A percentile compares a stretch with the other conserved stretches of the same genome.
Evolutionary conservation across 2,113 vertebrate species (phyloP).

Genomic region (Hepsetus odoe): DNA sequence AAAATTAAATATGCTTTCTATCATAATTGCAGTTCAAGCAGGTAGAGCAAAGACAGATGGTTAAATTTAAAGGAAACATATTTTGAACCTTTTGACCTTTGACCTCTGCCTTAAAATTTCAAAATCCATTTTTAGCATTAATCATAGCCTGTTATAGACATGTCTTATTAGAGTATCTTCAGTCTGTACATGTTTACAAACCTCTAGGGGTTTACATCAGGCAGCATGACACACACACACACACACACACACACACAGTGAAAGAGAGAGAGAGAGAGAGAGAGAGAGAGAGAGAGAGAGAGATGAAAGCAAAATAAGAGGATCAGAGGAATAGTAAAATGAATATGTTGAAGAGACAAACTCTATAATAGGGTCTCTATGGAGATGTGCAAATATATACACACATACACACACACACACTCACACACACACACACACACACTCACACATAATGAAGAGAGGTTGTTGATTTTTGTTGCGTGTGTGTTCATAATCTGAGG

Average conservation of each 20-base stretch:
- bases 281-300: not conserved
- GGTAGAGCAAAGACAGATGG: too few species aligned
- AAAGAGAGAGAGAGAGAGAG: not conserved
- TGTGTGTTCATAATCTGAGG: conserved; percentile 16
- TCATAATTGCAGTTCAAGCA: too few species aligned
- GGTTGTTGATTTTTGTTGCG: conserved; percentile 27
- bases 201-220: conserved; percentile 25
- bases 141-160: not conserved
- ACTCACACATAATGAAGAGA: not conserved
- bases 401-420: not conserved
- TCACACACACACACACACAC: conserved; percentile 3
- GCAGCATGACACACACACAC: not conserved
- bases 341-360: not conserved
- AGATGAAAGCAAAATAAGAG: conserved; percentile 39
- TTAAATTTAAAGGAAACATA: too few species aligned
- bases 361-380: not conserved
- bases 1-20: too few species aligned
- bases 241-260: not conserved
- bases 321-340: conserved; percentile 35
- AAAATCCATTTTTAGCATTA: conserved; percentile 11
- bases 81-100: too few species aligned
- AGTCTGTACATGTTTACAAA: conserved; percentile 34
- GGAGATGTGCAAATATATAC: not conserved
- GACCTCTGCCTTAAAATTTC: not conserved
- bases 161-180: not conserved